phyloP scores from a whole-genome alignment of 1,140 invertebrate genomes.

The Nephila pilipes region DNA sequence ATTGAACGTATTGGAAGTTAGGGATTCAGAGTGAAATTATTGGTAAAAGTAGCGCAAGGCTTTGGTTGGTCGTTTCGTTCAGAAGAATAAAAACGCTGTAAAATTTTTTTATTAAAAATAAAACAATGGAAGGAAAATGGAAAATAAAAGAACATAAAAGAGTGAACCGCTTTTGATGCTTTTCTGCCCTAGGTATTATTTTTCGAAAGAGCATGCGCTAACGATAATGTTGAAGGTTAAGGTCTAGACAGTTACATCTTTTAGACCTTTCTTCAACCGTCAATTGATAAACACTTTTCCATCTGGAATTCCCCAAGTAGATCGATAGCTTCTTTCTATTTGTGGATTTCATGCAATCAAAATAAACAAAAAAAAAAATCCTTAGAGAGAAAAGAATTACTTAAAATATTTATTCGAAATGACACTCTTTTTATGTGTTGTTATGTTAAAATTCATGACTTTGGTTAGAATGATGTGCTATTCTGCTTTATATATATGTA shows the following conservation, averaged over 20 bases:
- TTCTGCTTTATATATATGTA: too few species aligned
- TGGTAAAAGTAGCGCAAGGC: slow-evolving; percentile 34
- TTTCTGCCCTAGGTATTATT: background rate
- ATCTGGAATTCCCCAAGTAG: too few species aligned
- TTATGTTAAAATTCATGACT: too few species aligned
- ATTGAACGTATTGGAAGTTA: slow-evolving; percentile 42
- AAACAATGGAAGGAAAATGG: background rate
- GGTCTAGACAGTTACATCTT: background rate
- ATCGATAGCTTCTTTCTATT: too few species aligned
- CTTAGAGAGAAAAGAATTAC: too few species aligned
- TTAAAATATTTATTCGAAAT: too few species aligned
- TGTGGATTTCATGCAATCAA: too few species aligned
- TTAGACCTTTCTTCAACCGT: background rate
- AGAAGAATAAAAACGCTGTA: background rate
- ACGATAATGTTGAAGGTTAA: slow-evolving; percentile 9
- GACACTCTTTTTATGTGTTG: too few species aligned
- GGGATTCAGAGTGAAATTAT: slow-evolving; percentile 17
- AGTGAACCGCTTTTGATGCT: background rate
- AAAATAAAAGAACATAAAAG: slow-evolving; percentile 29
- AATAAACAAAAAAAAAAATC: too few species aligned
- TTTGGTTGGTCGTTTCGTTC: background rate
- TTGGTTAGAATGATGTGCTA: too few species aligned
- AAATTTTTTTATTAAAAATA: background rate
- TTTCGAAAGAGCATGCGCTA: background rate
- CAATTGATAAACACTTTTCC: too few species aligned